Evolutionary conservation across 2,113 vertebrate species (phyloP), one percentile per base, ranked within the genome.

Genomic region (Turnix velox): DNA sequence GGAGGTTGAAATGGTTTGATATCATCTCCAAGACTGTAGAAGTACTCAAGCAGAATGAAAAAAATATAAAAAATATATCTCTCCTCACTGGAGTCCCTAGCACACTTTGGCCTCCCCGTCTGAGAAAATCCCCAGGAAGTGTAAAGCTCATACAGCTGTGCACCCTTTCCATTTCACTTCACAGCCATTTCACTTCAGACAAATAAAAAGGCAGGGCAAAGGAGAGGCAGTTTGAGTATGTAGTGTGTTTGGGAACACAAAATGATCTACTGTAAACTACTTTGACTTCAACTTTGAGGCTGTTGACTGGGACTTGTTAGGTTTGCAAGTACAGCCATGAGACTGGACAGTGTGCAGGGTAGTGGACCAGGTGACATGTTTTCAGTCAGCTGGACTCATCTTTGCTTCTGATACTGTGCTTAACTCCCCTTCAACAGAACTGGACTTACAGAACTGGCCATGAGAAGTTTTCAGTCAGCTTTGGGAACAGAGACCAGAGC

Each of bases 41-140:
- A 84, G 57, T 55, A 55, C 28, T 63, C 18, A 23, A 15, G 30
- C 15, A 40, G 30, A 12, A 58, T 40, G 20, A 58, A 76, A 31
- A 18, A 58, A 33, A 10, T 48, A 58, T 40, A 24, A 58, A 76
- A 31, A 18, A 58, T 30, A 10, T 48, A 31, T 43, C 71, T 49
- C 27, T 71, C 14, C 19, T 9, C 14, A 9, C 2, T 52, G 15
- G 12, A 18, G 17, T 35, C 30, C 27, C 45, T 40, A 57, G 63
- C 14, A 40, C 0, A 5, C 12, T 27, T 8, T n/a, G n/a, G n/a
- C n/a, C n/a, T n/a, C 7, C 4, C 8, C 39, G 28, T 23, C 30
- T 46, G 12, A 67, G 30, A 31, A 33, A 8, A 1, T 2, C 18
- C 30, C 22, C 33, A 27, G 24, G 5, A 46, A 19, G 1, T 35